Percentiles rank a stretch among this genome's conserved stretches.
Evolutionary conservation across 2,888 invertebrate genomes (phyloP).

Genomic region (Cephalotes varians): DNA sequence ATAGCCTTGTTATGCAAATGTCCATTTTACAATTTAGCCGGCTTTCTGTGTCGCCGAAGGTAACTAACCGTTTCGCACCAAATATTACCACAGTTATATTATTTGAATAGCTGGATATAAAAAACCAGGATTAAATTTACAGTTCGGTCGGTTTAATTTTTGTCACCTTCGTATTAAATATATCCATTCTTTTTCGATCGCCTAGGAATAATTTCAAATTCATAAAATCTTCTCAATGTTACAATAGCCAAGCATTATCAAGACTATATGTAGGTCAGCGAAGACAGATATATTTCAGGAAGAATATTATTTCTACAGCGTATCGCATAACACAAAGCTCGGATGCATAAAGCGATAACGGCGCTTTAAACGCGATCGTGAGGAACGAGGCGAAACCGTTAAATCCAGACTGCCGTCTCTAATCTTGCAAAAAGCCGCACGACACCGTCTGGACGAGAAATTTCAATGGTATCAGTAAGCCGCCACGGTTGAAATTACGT

Average conservation of each 20-base stretch:
- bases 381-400: conserved; percentile 54
- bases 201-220: background rate
- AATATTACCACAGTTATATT: background rate
- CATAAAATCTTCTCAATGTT: background rate
- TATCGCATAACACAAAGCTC: conserved; percentile 39
- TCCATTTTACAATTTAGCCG: background rate
- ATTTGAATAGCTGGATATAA: background rate
- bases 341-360: conserved; percentile 32
- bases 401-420: conserved; percentile 29
- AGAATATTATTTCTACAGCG: conserved; percentile 4
- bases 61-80: background rate
- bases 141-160: background rate
- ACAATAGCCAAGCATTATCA: background rate
- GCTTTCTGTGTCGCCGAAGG: background rate
- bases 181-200: background rate
- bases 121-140: background rate
- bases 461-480: conserved; percentile 28
- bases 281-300: background rate
- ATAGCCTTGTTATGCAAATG: background rate
- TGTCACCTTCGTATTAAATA: background rate
- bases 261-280: conserved; percentile 2
- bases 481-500: background rate
- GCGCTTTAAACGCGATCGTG: conserved; percentile 36
- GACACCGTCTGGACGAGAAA: conserved; percentile 51
- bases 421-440: conserved; percentile 48